phyloP scores from a whole-genome alignment of 2,797 vertebrate genomes.

The Balearica regulorum region DNA sequence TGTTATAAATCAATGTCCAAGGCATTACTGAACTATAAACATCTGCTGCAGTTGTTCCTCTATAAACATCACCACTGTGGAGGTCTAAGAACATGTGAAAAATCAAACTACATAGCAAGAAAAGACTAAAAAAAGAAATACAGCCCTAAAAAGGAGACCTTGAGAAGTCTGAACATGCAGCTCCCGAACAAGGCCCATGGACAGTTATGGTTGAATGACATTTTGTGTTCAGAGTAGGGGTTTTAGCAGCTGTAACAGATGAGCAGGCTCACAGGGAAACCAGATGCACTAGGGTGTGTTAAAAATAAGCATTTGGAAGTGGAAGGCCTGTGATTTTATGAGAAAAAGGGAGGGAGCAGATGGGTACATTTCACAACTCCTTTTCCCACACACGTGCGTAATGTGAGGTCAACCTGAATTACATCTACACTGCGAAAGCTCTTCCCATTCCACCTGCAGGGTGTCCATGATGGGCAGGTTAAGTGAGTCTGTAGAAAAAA shows the following conservation, averaged over 20 bases:
- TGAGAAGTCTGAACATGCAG: not conserved
- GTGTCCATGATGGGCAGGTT: not conserved
- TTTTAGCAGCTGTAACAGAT: conserved; percentile 23
- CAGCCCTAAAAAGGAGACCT: not conserved
- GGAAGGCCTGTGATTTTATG: not conserved
- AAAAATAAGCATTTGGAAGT: not conserved
- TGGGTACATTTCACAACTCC: not conserved
- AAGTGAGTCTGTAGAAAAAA: not conserved
- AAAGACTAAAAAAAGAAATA: not conserved
- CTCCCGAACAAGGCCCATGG: not conserved
- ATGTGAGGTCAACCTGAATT: not conserved
- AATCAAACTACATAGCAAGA: not conserved
- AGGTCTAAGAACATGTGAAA: conserved; percentile 20
- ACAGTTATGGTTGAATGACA: not conserved
- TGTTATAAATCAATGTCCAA: not conserved
- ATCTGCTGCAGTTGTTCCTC: not conserved
- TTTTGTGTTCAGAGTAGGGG: not conserved
- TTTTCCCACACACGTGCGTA: not conserved
- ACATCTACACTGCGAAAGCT: not conserved
- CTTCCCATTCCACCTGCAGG: not conserved
- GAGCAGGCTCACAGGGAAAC: not conserved
- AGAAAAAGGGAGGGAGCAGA: not conserved
- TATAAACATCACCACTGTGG: not conserved
- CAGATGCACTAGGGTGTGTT: not conserved
- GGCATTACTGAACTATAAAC: not conserved